Base-by-base conservation (phyloP, 2,888 invertebrate genomes). In the Xestia sexstrigata region DNA sequence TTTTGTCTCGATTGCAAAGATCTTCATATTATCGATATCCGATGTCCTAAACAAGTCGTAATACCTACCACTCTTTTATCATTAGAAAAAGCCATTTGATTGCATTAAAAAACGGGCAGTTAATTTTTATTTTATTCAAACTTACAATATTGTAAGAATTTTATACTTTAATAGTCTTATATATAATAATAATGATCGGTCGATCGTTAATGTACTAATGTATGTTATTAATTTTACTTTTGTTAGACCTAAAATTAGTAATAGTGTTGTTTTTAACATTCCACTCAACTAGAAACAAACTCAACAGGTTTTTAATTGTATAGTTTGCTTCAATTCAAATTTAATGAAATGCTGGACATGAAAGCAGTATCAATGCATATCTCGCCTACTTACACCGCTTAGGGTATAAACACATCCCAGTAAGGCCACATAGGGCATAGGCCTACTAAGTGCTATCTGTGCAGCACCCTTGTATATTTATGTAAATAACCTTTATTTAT, bases 401-500 rank as follows among this genome's bases (percentile, higher is more conserved):
- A 30, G 2, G 52, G 17, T 52, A 42, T 17, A 42, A 66, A 17
- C 30, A 35, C 26, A 69, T 69, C 70, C 70, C 23, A 58, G 13
- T 13, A 73, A 85, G 70, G 84, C 26, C 15, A 58, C 15, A 60
- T 60, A 60, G 20, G 30, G 17, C 60, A 83, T 74, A 69, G 58
- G 81, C 78, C 80, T 83, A 76, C 62, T 62, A 49, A 63, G 58
- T 66, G 67, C 63, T 30, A 17, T 63, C 52, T 63, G 58, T 67
- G 72, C 78, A 69, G 70, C 78, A 79, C 78, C 70, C 70, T 81
- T 88, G 88, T 88, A 85, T 85, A 88, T 88, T 82, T 81, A 78
- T 89, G 88, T 87, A 87, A 87, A 89, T 89, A 89, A 74, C 67
- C 63, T 78, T 77, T 84, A 88, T 87, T 89, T 88, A 79, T 82